Evolutionary conservation across 1,140 invertebrate species (phyloP), one percentile per base, ranked within the genome.

Genomic region (Lerema accius): DNA sequence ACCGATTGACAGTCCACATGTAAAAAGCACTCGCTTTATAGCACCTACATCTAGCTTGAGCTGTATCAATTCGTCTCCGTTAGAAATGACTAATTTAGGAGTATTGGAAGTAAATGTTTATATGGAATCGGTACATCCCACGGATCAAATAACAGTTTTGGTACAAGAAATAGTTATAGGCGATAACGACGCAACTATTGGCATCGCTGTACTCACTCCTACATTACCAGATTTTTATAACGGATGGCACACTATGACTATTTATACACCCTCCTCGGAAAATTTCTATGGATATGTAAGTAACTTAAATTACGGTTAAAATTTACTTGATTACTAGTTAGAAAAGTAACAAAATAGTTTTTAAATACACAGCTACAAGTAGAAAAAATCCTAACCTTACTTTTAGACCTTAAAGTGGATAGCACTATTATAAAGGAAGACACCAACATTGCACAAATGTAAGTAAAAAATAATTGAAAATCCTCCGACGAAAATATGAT

Each of bases 21-120:
- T 42, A 14, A 45, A 39, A 0, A 72, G 74, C n/a, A 59, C 35
- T 0, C 51, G 37, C 17, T 79, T 71, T 53, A 65, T 80, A 42
- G 65, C 60, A 46, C 76, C 79, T 7, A 46, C 43, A 23, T 28
- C 40, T 1, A n/a, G 3, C 0, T 40, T 74, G 10, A 82, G 72
- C 46, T 82, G 79, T 51, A 37, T 67, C 4, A 67, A 69, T 1
- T 76, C 72, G 5, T 69, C 67, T 40, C 11, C 10, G n/a, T 73
- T 79, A 40, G 17, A 42, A 17, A 73, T 82, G 72, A 37, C 32
- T 23, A 23, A 58, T 2, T 13, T 43, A 11, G 79, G 79, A 3
- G 50, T 53, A 37, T 26, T 82, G 4, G 75, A 82, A 66, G 68
- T 76, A 6, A 73, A 78, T 48, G 40, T 78, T 1, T 80, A 64